Base-by-base conservation (phyloP, 2,113 vertebrate species). In the Apus apus region DNA sequence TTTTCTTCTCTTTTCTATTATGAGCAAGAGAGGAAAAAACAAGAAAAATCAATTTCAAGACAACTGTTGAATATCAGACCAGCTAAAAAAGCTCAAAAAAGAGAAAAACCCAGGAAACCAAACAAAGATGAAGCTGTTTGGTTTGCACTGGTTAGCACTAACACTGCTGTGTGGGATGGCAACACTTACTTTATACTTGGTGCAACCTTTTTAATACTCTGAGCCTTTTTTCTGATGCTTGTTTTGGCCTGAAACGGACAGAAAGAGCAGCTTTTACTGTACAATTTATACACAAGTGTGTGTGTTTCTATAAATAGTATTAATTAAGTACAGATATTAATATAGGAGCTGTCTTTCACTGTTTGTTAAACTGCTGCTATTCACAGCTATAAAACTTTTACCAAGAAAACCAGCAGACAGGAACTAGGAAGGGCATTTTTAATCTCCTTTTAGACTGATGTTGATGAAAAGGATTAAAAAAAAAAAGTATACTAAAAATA, bases 121-220 rank as follows among this genome's bases (percentile, higher is more conserved):
- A 22, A 11, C 3, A 15, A 58, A 8, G 5, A 4, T 2, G 27
- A 25, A 27, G 4, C 13, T 9, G 6, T 14, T 2, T 12, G 17
- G 20, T 13, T 71, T 26, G 13, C 65, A 25, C 0, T 1, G 2
- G 3, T 3, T 13, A 3, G 1, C 17, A n/a, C 27, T 8, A 45
- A 43, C 21, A 8, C 3, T 8, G 14, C 60, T 1, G 9, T 0
- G 32, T 3, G 6, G 1, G 5, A 62, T 0, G 8, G 11, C 77
- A 40, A 77, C 54, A 90, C 97, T 96, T 85, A 98, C 98, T 96
- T 97, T 60, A 95, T 90, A 67, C 64, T 51, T 15, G 87, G 30
- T 3, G 60, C 8, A 4, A 46, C 11, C 60, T 97, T 97, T 86
- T 93, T 98, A 80, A 84, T 17, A 17, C 19, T 96, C 85, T 61